These are phyloP conservation scores for Melolontha melolontha DNA, from an alignment of 2,888 invertebrate genomes.

Conservation along the genomic window DNA sequence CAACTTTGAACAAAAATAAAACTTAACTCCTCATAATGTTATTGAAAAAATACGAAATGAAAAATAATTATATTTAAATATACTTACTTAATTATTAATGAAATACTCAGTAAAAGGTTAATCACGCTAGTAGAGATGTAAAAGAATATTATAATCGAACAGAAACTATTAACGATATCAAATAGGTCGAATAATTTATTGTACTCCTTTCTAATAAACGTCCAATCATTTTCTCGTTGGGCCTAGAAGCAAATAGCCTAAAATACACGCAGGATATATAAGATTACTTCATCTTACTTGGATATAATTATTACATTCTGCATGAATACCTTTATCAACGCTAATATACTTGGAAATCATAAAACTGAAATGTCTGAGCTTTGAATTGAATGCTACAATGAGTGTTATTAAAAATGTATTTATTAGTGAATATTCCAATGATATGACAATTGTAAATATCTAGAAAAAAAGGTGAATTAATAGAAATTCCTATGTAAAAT, in stretches of 20 bases:
- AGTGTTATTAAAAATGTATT: conserved; percentile 6
- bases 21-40: too few relatives aligned
- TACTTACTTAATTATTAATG: conserved; percentile 5
- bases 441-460: background rate
- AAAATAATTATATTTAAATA: too few relatives aligned
- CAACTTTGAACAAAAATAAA: too few relatives aligned
- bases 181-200: conserved; percentile 10
- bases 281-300: conserved; percentile 1
- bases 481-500: too few relatives aligned
- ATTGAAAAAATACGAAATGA: too few relatives aligned
- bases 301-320: background rate
- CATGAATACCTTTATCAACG: background rate
- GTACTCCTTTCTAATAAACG: conserved; percentile 21
- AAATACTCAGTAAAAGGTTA: background rate
- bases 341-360: background rate
- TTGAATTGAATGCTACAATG: conserved; percentile 1
- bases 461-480: background rate
- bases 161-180: conserved; percentile 16
- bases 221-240: conserved; percentile 7
- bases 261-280: background rate
- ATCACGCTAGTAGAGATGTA: background rate
- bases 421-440: conserved; percentile 2
- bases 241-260: conserved; percentile 3
- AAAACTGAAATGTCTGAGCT: background rate
- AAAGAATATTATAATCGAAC: conserved; percentile 5